Evolutionary conservation across 2,888 invertebrate genomes (phyloP), one percentile per base, ranked within the genome.

Genomic region (Allolobophora icterica): DNA sequence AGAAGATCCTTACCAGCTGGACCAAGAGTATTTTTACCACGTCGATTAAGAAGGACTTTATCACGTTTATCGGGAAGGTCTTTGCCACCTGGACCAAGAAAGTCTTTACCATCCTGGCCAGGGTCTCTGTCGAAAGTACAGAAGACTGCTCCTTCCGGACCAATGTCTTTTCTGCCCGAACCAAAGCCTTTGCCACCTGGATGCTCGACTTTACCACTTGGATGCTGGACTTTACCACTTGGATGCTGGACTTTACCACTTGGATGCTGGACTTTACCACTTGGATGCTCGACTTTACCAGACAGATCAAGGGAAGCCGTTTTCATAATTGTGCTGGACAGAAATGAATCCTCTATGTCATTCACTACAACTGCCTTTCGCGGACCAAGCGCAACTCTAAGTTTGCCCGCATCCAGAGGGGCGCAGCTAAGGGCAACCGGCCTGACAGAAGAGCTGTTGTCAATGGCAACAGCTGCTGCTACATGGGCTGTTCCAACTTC

Each of bases 91-190:
- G 34, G 89, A 38, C 40, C 33, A 17, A 42, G 42, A 2, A 52
- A 71, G 71, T 11, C n/a, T n/a, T 11, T n/a, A n/a, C 71, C 71
- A 71, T 24, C 34, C 84, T 30, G 30, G 33, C 52, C 17, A n/a
- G 33, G 40, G n/a, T 71, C 71, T 71, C 17, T 71, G 71, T n/a
- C 71, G 30, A n/a, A 71, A 71, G 30, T n/a, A 71, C 38, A 40
- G 90, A 90, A 84, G 90, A 90, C n/a, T 45, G 42, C 35, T 45
- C 90, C 34, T 42, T 89, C 83, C 34, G 38, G 33, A 35, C 45
- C 33, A 91, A 58, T 40, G 90, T 91, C 71, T 90, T 91, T 90
- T 52, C 52, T 52, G 4, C 21, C 19, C n/a, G n/a, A n/a, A n/a
- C n/a, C n/a, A n/a, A n/a, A n/a, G n/a, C n/a, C n/a, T n/a, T n/a